phyloP scores from a whole-genome alignment of 1,140 invertebrate species.

The Brachionus rubens region DNA sequence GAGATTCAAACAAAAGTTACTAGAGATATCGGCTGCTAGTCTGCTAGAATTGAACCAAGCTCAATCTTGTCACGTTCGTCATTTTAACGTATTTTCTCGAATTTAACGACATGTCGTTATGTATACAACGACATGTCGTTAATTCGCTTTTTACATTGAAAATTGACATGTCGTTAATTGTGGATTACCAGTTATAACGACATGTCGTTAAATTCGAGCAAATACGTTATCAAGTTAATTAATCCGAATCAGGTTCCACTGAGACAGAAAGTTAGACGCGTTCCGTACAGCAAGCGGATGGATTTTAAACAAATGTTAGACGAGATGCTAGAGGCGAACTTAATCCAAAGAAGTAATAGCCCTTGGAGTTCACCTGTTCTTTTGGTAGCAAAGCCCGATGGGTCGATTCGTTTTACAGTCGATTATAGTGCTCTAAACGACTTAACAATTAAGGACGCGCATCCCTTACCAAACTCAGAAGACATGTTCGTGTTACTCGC shows the following conservation, averaged over 20 bases:
- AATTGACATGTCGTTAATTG: no score
- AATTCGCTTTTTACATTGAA: no score
- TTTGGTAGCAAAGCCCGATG: no score
- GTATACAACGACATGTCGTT: no score
- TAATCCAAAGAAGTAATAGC: constrained; percentile 2
- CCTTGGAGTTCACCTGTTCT: constrained; percentile 12
- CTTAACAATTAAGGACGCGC: not conserved
- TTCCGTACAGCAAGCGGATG: not conserved
- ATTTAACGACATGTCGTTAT: no score
- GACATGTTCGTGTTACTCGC: not conserved
- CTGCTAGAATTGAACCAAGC: not conserved
- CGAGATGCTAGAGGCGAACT: not conserved
- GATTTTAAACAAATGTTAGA: not conserved
- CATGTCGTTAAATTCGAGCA: no score
- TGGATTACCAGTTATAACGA: no score
- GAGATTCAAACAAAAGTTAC: not conserved
- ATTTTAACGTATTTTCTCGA: no score
- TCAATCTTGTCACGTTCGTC: not conserved
- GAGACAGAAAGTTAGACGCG: not conserved
- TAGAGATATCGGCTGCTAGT: not conserved
- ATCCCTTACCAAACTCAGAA: no score
- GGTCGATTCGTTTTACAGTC: no score
- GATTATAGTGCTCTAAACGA: no score
- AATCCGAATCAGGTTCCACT: not conserved
- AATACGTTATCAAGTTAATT: not conserved